Conservation (phyloP, 2,888 invertebrate genomes). For the Zaprionus bogoriensis region DNA sequence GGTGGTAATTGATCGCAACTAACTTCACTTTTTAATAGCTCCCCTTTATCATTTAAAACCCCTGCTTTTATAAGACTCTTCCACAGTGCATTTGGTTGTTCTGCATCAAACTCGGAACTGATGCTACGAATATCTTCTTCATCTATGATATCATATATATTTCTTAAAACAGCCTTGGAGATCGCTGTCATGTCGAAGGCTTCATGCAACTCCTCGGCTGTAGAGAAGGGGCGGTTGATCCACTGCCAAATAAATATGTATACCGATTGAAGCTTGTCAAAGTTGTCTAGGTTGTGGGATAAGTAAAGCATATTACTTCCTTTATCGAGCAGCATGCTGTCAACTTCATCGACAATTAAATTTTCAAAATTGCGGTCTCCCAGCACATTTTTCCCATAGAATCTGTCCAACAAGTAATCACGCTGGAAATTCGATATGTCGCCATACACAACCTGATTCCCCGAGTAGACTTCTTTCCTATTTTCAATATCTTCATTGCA, state of each 20-base stretch:
- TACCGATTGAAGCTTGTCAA: not conserved
- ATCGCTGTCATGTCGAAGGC: not conserved
- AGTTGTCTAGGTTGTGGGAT: not conserved
- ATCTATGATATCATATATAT: not conserved
- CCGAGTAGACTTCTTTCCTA: not conserved
- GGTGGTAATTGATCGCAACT: not conserved
- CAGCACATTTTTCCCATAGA: not conserved
- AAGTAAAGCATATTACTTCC: not conserved
- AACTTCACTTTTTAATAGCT: not conserved
- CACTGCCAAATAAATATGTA: not conserved
- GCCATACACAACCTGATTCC: not conserved
- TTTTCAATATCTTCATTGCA: not conserved
- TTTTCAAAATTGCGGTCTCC: not conserved
- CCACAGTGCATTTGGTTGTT: not conserved
- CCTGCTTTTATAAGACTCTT: not conserved
- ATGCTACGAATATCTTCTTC: not conserved
- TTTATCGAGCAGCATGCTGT: not conserved
- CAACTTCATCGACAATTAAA: not conserved
- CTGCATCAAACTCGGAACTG: not conserved
- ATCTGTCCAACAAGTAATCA: not conserved
- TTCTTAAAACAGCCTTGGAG: not conserved
- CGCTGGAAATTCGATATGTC: not conserved
- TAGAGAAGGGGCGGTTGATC: not conserved
- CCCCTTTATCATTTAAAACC: not conserved
- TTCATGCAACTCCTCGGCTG: no score